Evolutionary conservation across 23 tunicate genomes (phyloP).

Genomic region (Halocynthia roretzi): DNA sequence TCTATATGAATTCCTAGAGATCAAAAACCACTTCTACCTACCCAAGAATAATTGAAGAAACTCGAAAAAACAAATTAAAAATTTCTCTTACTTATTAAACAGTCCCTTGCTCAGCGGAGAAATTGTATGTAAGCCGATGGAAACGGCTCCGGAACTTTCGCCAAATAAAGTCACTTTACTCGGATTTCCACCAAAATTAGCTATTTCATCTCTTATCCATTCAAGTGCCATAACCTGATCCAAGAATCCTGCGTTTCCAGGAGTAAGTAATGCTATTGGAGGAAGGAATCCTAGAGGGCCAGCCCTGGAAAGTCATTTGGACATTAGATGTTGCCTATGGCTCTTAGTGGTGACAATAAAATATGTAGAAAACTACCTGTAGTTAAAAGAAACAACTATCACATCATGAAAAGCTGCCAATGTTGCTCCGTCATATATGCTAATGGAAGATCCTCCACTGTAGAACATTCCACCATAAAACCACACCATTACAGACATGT

Average conservation of each 20-base stretch:
- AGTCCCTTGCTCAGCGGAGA: conserved; percentile 45
- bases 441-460: conserved; percentile 49
- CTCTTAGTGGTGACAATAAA: background rate
- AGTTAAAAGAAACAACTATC: conserved; percentile 67
- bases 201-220: conserved; percentile 65
- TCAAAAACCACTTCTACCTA: too few relatives aligned
- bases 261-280: conserved; percentile 30
- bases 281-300: conserved; percentile 77
- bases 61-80: too few relatives aligned
- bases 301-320: conserved; percentile 1
- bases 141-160: conserved; percentile 75
- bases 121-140: conserved; percentile 44
- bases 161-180: conserved; percentile 61
- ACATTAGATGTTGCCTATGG: background rate
- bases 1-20: too few relatives aligned
- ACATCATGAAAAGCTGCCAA: conserved; percentile 55
- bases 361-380: conserved; percentile 25
- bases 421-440: conserved; percentile 58
- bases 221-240: conserved; percentile 60
- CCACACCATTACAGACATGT: conserved; percentile 78
- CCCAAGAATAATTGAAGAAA: too few relatives aligned
- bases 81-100: conserved; percentile 30
- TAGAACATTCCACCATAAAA: conserved; percentile 69
- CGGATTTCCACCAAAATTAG: conserved; percentile 58
- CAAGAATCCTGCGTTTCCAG: conserved; percentile 62